Conservation (phyloP, 2,113 vertebrate species). For the Calidris pugnax region DNA sequence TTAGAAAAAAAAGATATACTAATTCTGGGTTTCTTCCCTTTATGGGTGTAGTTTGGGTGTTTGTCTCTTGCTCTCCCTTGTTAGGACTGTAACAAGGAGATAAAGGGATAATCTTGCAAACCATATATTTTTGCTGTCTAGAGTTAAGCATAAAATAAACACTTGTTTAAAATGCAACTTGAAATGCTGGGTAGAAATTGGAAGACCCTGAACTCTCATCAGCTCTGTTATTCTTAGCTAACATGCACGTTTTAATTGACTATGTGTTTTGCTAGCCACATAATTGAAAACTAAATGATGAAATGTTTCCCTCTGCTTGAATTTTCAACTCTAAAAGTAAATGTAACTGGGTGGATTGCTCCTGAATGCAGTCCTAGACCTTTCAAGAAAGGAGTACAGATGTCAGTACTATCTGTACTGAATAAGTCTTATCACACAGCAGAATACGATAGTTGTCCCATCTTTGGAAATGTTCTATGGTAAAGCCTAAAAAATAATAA, state of each 20-base stretch:
- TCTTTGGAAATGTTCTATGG: neutral
- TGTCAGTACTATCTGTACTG: neutral
- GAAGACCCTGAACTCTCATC: neutral
- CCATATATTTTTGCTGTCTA: neutral
- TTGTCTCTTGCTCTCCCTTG: neutral
- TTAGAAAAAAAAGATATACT: neutral
- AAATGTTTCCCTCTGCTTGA: neutral
- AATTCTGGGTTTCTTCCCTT: neutral
- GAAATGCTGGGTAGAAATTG: neutral
- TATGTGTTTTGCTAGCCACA: neutral
- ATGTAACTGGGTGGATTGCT: neutral
- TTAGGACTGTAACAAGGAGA: constrained; percentile 35
- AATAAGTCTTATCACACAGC: neutral
- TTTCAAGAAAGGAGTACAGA: neutral
- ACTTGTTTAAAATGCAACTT: neutral
- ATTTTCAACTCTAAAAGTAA: neutral
- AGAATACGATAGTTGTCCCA: neutral
- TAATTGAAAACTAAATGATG: neutral
- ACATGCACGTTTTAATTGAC: neutral
- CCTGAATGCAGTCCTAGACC: neutral
- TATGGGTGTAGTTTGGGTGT: neutral
- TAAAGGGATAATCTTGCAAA: constrained; percentile 56
- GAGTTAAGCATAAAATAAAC: neutral
- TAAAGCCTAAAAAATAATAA: neutral
- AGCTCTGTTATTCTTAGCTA: neutral